These are phyloP conservation scores for Schizotus pectinicornis DNA, from an alignment of 2,888 invertebrate genomes.

Conservation along the genomic window DNA sequence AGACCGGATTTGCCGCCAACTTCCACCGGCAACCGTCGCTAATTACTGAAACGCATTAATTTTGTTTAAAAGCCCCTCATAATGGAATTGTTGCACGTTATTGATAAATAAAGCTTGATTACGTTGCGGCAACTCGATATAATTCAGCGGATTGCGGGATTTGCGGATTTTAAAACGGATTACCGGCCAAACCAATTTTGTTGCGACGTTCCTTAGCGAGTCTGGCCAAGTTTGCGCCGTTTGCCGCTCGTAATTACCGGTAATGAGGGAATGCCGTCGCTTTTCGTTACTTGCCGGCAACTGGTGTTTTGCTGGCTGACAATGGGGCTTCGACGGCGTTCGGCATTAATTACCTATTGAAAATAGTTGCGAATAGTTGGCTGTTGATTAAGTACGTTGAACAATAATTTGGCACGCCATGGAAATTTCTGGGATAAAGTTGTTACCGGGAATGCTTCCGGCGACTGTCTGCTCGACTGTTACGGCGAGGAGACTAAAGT, in stretches of 20 bases:
- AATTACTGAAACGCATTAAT: background rate
- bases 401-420: conserved; percentile 1
- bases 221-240: background rate
- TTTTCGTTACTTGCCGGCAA: conserved; percentile 1
- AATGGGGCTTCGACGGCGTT: background rate
- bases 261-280: background rate
- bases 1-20: too few species aligned
- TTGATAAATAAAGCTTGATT: background rate
- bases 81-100: background rate
- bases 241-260: background rate
- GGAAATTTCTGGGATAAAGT: background rate
- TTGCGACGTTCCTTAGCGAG: background rate
- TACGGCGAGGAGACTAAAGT: too few species aligned
- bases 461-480: too few species aligned
- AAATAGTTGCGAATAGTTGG: conserved; percentile 6
- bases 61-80: background rate
- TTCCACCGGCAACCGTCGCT: too few species aligned
- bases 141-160: background rate
- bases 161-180: too few species aligned
- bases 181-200: background rate
- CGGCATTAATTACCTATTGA: conserved; percentile 2
- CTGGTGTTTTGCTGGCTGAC: conserved; percentile 6
- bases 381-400: conserved; percentile 2
- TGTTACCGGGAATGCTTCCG: background rate
- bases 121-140: background rate